Base-by-base conservation (phyloP, 2,797 vertebrate genomes). In the Coendou prehensilis region DNA sequence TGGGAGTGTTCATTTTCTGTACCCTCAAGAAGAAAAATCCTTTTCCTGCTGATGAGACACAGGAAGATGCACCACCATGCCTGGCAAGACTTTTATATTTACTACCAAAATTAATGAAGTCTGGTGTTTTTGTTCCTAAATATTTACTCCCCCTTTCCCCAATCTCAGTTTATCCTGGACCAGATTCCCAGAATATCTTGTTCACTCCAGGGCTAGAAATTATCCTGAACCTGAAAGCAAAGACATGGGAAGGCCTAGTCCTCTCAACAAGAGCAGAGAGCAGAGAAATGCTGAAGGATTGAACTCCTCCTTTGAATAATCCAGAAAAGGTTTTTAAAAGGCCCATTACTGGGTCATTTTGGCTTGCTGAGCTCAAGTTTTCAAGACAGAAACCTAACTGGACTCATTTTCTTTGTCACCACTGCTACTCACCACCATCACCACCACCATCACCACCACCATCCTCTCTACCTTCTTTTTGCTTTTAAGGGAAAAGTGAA, bases 401-500 rank as follows among this genome's bases (percentile, higher is more conserved):
- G 84, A 89, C 28, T 84, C 67, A 37, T 87, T 93, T 69, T 13
- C 33, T 96, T 93, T 97, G 52, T 59, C 61, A 63, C 71, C 30
- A 50, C 22, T 26, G 22, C 18, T 45, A 1, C 71, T 73, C 28
- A 50, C 14, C 26, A 17, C 33, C 30, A 11, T 8, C 33, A 52
- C 11, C 23, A 63, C 94, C 88, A 47, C 22, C 30, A 17, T 14
- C 33, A 47, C 9, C 18, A 9, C 14, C 0, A 33, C 18, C 52
- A 71, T 59, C 15, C 85, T 2, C 82, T 59, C 5, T 47, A 75
- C 83, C 83, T 9, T 30, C 93, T 17, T 92, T 64, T 96, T 61
- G 50, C 57, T 52, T 95, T 97, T 22, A 96, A 79, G 59, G 87
- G 95, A 84, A 97, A 97, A 89, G 81, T 79, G 79, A 90, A 97